Conservation (phyloP, 2,797 vertebrate species). For the Parotocinclus haroldoi region DNA sequence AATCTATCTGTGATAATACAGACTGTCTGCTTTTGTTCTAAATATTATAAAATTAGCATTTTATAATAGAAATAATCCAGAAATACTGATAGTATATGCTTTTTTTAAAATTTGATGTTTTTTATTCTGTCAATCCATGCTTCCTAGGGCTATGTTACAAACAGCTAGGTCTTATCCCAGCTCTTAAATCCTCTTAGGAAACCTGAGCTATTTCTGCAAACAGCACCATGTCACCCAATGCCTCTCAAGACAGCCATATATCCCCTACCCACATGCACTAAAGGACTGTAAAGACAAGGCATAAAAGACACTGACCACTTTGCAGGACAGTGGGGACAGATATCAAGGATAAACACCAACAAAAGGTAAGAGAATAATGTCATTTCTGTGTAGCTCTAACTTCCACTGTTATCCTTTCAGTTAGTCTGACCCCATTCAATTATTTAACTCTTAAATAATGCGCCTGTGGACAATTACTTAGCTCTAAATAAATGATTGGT, state of each 20-base stretch:
- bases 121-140: not conserved
- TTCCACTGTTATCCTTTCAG: no score
- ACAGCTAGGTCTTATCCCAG: conserved; percentile 79
- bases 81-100: no score
- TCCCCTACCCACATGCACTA: conserved; percentile 66
- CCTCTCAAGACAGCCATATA: conserved; percentile 67
- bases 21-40: no score
- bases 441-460: no score
- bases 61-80: no score
- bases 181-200: conserved; percentile 90
- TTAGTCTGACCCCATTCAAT: no score
- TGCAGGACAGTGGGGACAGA: conserved; percentile 8
- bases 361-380: conserved; percentile 25
- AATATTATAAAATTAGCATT: no score
- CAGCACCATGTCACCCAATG: conserved; percentile 66
- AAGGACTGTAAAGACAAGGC: conserved; percentile 34
- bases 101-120: no score
- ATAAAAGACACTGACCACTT: conserved; percentile 16
- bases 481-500: no score
- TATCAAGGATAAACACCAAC: not conserved
- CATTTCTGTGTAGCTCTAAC: not conserved
- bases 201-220: conserved; percentile 85
- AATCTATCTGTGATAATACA: no score
- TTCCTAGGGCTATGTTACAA: conserved; percentile 49
- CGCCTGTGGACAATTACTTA: no score